Evolutionary conservation across 2,888 invertebrate genomes (phyloP).

Genomic region (Drosophila lacicola): DNA sequence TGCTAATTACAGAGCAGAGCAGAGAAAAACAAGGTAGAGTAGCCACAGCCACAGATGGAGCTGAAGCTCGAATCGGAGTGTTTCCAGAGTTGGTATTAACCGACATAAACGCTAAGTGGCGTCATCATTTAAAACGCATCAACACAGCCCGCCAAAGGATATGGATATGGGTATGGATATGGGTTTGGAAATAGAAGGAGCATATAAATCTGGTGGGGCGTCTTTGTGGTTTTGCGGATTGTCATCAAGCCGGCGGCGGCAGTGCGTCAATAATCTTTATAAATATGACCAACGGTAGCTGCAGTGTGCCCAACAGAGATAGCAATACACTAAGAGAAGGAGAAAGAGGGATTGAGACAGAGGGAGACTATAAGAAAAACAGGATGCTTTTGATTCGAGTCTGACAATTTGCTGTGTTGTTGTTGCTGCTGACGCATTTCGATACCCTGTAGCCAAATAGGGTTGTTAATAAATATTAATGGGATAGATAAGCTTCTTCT

Average conservation of each 20-base stretch:
- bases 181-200: background rate
- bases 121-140: slow-evolving; percentile 84
- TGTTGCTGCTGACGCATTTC: no score
- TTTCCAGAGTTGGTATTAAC: slow-evolving; percentile 65
- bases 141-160: slow-evolving; percentile 74
- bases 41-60: slow-evolving; percentile 10
- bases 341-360: background rate
- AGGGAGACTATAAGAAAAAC: background rate
- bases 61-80: slow-evolving; percentile 11
- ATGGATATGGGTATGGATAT: slow-evolving; percentile 43
- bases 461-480: no score
- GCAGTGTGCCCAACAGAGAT: slow-evolving; percentile 6
- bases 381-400: background rate
- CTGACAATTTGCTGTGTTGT: no score
- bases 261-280: slow-evolving; percentile 79
- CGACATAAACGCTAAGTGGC: slow-evolving; percentile 83
- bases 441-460: no score
- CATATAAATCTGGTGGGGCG: slow-evolving; percentile 3
- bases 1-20: slow-evolving; percentile 73
- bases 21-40: slow-evolving; percentile 6
- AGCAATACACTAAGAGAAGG: background rate
- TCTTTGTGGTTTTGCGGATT: slow-evolving; percentile 55
- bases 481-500: no score
- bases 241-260: slow-evolving; percentile 73
- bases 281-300: slow-evolving; percentile 75